Percentiles rank a stretch among this genome's conserved stretches.
These are phyloP conservation scores for Hypothenemus hampei DNA, from an alignment of 1,140 invertebrate genomes.

Conservation along the genomic window DNA sequence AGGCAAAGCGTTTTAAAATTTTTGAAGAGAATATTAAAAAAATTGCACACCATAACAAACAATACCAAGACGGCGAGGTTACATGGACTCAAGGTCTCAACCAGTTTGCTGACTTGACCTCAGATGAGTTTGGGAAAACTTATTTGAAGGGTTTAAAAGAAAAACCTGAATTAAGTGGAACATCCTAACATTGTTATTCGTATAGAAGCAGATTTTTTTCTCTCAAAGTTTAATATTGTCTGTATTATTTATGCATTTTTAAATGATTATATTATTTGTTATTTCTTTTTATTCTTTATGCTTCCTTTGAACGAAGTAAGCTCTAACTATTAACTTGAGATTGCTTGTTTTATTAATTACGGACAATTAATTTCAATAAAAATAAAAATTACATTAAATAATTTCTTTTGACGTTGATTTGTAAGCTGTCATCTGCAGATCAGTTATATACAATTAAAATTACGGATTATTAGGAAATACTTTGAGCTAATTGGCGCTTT, in stretches of 20 bases:
- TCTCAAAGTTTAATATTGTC: too few relatives aligned
- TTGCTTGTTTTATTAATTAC: too few relatives aligned
- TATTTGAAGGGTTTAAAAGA: not conserved
- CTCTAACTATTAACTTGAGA: too few relatives aligned
- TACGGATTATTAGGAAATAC: not conserved
- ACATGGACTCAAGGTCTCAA: conserved; percentile 28
- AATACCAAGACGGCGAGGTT: conserved; percentile 17
- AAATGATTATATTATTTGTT: too few relatives aligned
- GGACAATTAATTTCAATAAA: too few relatives aligned
- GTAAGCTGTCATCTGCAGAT: too few relatives aligned
- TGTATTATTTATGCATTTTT: too few relatives aligned
- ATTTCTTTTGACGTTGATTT: too few relatives aligned
- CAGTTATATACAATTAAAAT: too few relatives aligned
- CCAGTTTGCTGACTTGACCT: conserved; percentile 27
- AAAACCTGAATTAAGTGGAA: not conserved
- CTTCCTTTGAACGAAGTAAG: too few relatives aligned
- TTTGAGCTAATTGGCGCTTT: not conserved
- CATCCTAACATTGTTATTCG: not conserved
- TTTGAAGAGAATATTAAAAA: conserved; percentile 24
- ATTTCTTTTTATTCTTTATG: too few relatives aligned
- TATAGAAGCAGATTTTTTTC: not conserved
- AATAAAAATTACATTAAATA: too few relatives aligned
- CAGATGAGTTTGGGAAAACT: conserved; percentile 18
- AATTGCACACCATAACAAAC: conserved; percentile 27
- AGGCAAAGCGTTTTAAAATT: conserved; percentile 22